Percentiles rank a stretch among this genome's conserved stretches.
These are phyloP conservation scores for Rhagium mordax DNA, from an alignment of 2,888 invertebrate genomes.

Conservation along the genomic window DNA sequence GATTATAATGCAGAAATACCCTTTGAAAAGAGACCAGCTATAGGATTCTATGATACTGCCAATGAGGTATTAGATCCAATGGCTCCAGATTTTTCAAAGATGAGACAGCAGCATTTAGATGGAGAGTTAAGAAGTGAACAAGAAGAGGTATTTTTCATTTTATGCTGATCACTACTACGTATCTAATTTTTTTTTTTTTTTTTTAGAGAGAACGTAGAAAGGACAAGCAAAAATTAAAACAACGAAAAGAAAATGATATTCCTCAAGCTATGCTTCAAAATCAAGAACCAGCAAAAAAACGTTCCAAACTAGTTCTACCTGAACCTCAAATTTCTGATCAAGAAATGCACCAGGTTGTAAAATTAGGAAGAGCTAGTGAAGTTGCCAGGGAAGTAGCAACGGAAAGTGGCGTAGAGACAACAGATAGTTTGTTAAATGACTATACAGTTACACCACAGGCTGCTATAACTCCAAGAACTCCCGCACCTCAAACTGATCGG, in stretches of 20 bases:
- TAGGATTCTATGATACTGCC: slow-evolving; percentile 96
- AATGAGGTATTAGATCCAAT: slow-evolving; percentile 90
- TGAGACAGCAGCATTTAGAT: slow-evolving; percentile 94
- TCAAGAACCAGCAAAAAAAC: slow-evolving; percentile 91
- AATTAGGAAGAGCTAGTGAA: slow-evolving; percentile 92
- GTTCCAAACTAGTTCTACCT: slow-evolving; percentile 96
- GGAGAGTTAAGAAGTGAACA: slow-evolving; percentile 92
- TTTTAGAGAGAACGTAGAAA: slow-evolving; percentile 88
- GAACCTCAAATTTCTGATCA: slow-evolving; percentile 97
- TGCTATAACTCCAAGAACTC: slow-evolving; percentile 86
- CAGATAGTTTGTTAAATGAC: slow-evolving; percentile 91
- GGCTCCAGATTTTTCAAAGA: slow-evolving; percentile 90
- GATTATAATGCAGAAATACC: slow-evolving; percentile 98
- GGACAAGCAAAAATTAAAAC: slow-evolving; percentile 95
- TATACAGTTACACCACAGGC: slow-evolving; percentile 86
- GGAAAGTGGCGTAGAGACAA: slow-evolving; percentile 83
- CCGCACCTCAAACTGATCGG: slow-evolving; percentile 85
- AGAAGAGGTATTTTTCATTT: slow-evolving; percentile 91
- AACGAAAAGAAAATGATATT: slow-evolving; percentile 96
- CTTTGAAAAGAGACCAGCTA: slow-evolving; percentile 94
- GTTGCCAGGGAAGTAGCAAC: slow-evolving; percentile 90
- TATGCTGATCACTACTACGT: too few relatives aligned
- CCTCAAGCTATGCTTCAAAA: slow-evolving; percentile 91
- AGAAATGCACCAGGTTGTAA: slow-evolving; percentile 93
- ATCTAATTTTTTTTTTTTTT: slow-evolving; percentile 61